Evolutionary conservation across 1,140 invertebrate species (phyloP).

Genomic region (Hesperophylax magnus): DNA sequence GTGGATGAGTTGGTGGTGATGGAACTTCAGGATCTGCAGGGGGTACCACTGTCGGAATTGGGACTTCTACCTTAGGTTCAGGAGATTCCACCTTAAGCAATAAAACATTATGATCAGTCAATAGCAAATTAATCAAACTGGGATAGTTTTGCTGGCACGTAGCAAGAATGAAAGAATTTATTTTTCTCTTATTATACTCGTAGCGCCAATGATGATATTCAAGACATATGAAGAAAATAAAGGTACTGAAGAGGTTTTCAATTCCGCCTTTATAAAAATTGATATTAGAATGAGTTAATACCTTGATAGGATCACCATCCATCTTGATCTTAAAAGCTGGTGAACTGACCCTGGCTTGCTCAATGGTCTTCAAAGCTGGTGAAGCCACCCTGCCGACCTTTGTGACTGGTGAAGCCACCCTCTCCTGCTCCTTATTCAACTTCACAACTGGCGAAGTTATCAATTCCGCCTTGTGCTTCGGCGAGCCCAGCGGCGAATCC

Average conservation of each 20-base stretch:
- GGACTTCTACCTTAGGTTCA: neutral
- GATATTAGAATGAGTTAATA: neutral
- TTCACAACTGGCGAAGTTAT: neutral
- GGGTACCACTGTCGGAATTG: neutral
- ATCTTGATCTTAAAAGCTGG: conserved; percentile 7
- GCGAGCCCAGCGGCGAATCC: too few species aligned
- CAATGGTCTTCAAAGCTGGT: neutral
- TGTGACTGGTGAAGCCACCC: neutral
- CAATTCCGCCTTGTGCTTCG: neutral
- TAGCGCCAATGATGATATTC: too few species aligned
- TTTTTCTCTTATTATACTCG: too few species aligned
- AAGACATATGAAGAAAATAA: too few species aligned
- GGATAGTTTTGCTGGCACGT: too few species aligned
- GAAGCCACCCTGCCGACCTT: neutral
- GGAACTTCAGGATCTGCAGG: conserved; percentile 6
- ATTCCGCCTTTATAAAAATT: too few species aligned
- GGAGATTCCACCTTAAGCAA: conserved; percentile 16
- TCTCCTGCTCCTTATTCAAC: neutral
- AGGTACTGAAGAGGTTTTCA: too few species aligned
- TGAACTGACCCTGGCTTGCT: neutral
- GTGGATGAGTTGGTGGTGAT: neutral
- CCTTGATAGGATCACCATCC: conserved; percentile 7
- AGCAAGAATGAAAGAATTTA: too few species aligned
- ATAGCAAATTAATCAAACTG: too few species aligned
- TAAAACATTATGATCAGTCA: neutral